phyloP scores from a whole-genome alignment of 2,113 vertebrate species.

The Bos taurus region DNA sequence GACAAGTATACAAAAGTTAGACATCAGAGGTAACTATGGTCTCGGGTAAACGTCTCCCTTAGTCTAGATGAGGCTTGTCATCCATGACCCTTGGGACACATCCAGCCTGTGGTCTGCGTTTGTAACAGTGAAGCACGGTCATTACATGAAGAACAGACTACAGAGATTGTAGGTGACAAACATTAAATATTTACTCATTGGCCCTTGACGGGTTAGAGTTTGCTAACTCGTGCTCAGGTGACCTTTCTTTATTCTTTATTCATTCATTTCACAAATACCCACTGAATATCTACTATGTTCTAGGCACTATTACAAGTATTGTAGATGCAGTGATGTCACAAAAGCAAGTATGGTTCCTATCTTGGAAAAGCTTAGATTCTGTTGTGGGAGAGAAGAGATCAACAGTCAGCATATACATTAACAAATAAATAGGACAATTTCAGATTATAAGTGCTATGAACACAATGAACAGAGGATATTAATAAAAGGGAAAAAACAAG shows the following conservation, averaged over 20 bases:
- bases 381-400: not conserved
- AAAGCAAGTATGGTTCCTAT: not conserved
- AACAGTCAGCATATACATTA: not conserved
- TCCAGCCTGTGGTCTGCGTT: not conserved
- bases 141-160: not conserved
- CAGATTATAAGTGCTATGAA: not conserved
- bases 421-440: not conserved
- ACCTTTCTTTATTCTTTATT: not conserved
- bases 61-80: not conserved
- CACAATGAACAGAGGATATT: not conserved
- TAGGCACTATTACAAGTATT: not conserved
- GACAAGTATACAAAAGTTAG: not conserved
- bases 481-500: not conserved
- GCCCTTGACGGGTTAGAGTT: not conserved
- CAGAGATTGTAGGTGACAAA: not conserved
- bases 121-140: not conserved
- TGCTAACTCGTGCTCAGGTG: not conserved
- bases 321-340: not conserved
- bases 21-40: not conserved
- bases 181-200: not conserved
- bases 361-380: not conserved
- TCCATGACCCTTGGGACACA: not conserved
- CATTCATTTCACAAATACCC: not conserved
- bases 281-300: not conserved
- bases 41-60: not conserved